Percentiles rank a stretch among this genome's conserved stretches.
Evolutionary conservation across 2,888 invertebrate species (phyloP).

Genomic region (Pheosia gnoma): DNA sequence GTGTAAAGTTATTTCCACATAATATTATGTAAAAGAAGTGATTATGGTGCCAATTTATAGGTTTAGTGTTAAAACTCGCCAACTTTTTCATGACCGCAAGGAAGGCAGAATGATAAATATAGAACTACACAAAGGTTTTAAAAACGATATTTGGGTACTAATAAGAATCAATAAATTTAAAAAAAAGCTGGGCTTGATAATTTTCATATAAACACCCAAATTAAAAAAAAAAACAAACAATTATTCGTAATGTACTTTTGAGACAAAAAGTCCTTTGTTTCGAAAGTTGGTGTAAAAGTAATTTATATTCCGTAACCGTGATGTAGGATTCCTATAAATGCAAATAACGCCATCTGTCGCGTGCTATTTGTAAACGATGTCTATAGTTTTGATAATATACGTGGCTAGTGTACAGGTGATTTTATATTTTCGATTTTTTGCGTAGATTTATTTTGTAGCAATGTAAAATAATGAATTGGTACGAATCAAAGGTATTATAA

Average conservation of each 20-base stretch:
- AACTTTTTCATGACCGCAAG: too few relatives aligned
- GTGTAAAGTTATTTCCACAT: constrained; percentile 23
- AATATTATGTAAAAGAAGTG: constrained; percentile 28
- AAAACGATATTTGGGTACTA: too few relatives aligned
- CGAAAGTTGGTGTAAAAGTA: too few relatives aligned
- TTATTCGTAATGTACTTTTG: too few relatives aligned
- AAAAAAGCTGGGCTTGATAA: not conserved
- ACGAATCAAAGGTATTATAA: constrained; percentile 43
- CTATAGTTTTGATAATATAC: constrained; percentile 18
- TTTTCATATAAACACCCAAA: not conserved
- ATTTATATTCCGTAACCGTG: constrained; percentile 2
- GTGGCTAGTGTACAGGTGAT: constrained; percentile 18
- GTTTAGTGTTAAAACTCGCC: too few relatives aligned
- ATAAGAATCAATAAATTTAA: too few relatives aligned
- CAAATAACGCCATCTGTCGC: constrained; percentile 20
- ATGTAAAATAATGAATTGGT: constrained; percentile 23
- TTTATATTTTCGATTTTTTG: constrained; percentile 15
- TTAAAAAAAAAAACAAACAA: too few relatives aligned
- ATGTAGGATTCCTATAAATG: not conserved
- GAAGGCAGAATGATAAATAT: too few relatives aligned
- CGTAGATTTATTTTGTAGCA: constrained; percentile 17
- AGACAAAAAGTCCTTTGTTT: too few relatives aligned
- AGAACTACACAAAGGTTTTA: too few relatives aligned
- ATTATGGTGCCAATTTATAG: constrained; percentile 36
- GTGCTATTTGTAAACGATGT: constrained; percentile 7